Base-by-base conservation (phyloP, 30 jellyfish, hydroid and myxozoan species). In the Turritopsis rubra region DNA sequence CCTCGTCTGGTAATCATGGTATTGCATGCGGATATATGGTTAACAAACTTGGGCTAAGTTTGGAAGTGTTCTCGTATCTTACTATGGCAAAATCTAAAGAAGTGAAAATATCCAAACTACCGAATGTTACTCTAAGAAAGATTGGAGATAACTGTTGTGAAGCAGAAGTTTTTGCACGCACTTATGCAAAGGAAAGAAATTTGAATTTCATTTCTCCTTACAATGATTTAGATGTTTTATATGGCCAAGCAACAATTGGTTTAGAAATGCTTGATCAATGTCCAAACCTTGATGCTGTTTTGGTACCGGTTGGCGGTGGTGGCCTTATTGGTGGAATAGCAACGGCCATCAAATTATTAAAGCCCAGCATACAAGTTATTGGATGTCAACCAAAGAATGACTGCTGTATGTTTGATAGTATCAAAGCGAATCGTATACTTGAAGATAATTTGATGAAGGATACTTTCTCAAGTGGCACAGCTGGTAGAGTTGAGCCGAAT, bases 271-370 rank as follows among this genome's bases (percentile, higher is more conserved):
- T 81, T n/a, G 84, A 71, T 16, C 89, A 88, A 17, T 92, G 88
- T n/a, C 95, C 95, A 1, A 65, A 66, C 21, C 88, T 88, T 8
- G 95, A 92, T 75, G 96, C 89, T 16, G 95, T 92, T 19, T 87
- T 92, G 60, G 85, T 83, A 9, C 83, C 98, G 23, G 98, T 92
- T 25, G 98, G 98, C 0, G 98, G 96, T 1, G 98, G 98, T 31
- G 96, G 98, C 1, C 80, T 92, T 19, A 84, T 88, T 21, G 60
- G 95, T 26, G 98, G 98, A 26, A 79, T 92, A 8, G 92, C 96
- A 3, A 8, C 86, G 5, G 83, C 77, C 21, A 8, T 92, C 77
- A 92, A 92, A 72, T 66, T 53, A 21, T 31, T 29, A 68, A 92
- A 88, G 22, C 87, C 95, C 3, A 53, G 75, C 20, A 79, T 92